Conservation (phyloP, 2,888 invertebrate species). For the Nephrotoma guestfalica region DNA sequence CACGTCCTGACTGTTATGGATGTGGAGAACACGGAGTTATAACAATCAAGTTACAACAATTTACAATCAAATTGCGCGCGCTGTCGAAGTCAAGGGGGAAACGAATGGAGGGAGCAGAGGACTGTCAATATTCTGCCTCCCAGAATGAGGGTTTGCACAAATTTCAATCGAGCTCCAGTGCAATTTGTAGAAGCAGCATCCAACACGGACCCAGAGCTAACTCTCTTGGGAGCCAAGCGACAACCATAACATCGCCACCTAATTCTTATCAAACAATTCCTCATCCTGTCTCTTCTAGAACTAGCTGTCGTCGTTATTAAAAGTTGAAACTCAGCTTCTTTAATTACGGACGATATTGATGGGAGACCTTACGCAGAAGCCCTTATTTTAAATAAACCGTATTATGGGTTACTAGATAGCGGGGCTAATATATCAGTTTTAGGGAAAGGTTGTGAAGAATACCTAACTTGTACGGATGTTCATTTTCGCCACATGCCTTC, state of each 20-base stretch:
- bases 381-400: background rate
- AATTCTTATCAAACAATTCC: too few relatives aligned
- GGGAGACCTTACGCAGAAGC: background rate
- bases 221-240: background rate
- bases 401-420: background rate
- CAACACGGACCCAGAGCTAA: background rate
- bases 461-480: background rate
- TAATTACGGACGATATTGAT: background rate
- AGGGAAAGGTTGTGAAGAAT: background rate
- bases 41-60: too few relatives aligned
- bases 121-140: background rate
- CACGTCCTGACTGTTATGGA: background rate
- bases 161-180: background rate
- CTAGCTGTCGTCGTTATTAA: too few relatives aligned
- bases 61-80: background rate
- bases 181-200: background rate
- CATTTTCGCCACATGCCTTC: background rate
- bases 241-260: background rate
- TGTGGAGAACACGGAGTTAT: background rate
- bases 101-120: background rate
- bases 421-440: background rate
- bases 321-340: too few relatives aligned
- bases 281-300: too few relatives aligned
- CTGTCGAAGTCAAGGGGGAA: background rate
- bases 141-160: background rate